Evolutionary conservation across 2,888 invertebrate genomes (phyloP).

Genomic region (Andrena bucephala): DNA sequence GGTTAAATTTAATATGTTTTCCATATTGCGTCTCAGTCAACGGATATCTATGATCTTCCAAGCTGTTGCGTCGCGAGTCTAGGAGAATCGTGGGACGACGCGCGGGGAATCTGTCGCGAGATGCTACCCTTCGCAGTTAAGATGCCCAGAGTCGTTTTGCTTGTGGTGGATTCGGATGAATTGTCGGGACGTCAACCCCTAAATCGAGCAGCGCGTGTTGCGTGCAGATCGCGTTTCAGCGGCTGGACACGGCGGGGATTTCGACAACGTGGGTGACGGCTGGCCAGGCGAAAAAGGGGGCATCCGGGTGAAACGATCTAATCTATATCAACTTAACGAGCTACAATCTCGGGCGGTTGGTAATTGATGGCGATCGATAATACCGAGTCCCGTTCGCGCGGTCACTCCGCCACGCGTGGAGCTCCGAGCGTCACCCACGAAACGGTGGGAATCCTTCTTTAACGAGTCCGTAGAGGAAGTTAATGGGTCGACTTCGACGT

Average conservation of each 20-base stretch:
- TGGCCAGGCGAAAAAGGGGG: not conserved
- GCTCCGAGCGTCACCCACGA: slow-evolving; percentile 72
- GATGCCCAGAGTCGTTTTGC: too few species aligned
- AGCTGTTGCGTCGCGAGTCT: too few species aligned
- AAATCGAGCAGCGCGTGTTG: not conserved
- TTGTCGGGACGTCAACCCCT: not conserved
- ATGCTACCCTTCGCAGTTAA: too few species aligned
- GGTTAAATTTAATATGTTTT: too few species aligned
- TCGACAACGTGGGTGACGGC: slow-evolving; percentile 37
- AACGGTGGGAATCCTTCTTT: slow-evolving; percentile 76
- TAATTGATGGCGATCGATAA: slow-evolving; percentile 80
- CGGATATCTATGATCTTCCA: too few species aligned
- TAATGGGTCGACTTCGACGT: slow-evolving; percentile 75
- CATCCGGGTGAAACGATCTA: slow-evolving; percentile 71
- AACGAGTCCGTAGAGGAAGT: slow-evolving; percentile 77
- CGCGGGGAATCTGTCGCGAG: too few species aligned
- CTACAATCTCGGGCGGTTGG: slow-evolving; percentile 65
- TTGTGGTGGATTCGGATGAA: not conserved
- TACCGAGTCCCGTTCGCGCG: slow-evolving; percentile 40
- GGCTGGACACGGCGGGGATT: slow-evolving; percentile 7
- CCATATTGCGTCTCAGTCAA: too few species aligned
- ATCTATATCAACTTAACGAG: slow-evolving; percentile 78
- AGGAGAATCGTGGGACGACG: too few species aligned
- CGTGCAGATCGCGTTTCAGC: slow-evolving; percentile 26
- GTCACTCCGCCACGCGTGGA: slow-evolving; percentile 26